Evolutionary conservation across 2,113 vertebrate species (phyloP).

Genomic region (Oxyruncus cristatus): DNA sequence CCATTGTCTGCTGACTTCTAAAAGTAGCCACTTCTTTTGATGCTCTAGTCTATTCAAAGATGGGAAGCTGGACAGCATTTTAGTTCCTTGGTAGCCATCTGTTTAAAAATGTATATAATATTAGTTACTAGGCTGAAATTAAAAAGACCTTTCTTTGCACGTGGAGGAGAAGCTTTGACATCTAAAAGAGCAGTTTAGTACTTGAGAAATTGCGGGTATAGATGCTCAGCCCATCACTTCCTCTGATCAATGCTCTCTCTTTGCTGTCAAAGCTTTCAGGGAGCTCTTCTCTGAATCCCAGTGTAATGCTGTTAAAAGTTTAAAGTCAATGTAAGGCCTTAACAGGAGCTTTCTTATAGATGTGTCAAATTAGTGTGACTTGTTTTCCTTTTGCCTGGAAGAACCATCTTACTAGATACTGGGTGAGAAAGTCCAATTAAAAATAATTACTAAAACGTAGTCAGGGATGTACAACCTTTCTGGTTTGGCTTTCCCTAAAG

Average conservation of each 20-base stretch:
- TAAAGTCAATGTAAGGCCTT: background rate
- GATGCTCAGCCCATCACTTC: background rate
- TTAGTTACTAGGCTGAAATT: background rate
- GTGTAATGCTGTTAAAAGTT: background rate
- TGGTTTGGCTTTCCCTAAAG: background rate
- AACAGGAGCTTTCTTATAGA: background rate
- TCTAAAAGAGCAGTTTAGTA: background rate
- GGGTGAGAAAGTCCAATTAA: background rate
- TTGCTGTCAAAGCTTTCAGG: background rate
- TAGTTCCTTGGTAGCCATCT: background rate
- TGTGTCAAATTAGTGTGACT: background rate
- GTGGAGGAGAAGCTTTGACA: background rate
- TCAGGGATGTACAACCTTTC: accelerated
- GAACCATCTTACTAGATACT: background rate
- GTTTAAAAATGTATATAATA: background rate
- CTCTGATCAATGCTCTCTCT: background rate
- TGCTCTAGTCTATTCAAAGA: background rate
- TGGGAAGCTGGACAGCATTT: background rate
- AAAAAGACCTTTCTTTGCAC: background rate
- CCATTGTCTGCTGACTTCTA: background rate
- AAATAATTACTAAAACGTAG: background rate
- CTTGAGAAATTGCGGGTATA: background rate
- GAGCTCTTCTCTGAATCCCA: background rate
- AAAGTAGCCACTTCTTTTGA: background rate
- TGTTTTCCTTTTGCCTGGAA: background rate